Evolutionary conservation across 2,888 invertebrate genomes (phyloP).

Genomic region (Philhelius pedissequus): DNA sequence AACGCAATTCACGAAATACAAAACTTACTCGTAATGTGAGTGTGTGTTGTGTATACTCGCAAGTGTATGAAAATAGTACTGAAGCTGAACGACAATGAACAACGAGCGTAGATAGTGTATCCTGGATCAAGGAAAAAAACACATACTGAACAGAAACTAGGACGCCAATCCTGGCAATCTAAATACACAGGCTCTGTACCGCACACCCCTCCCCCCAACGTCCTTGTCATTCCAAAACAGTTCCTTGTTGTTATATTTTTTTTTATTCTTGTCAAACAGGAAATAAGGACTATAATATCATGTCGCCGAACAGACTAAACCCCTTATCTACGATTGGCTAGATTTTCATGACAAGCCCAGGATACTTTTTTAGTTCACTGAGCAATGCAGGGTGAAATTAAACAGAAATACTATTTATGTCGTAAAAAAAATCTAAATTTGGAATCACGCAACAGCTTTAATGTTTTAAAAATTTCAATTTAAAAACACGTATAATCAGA

Average conservation of each 20-base stretch:
- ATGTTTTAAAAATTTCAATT: too few relatives aligned
- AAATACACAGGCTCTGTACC: conserved; percentile 14
- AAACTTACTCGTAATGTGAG: too few relatives aligned
- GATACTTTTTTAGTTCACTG: neutral
- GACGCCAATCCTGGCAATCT: conserved; percentile 55
- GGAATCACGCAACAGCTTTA: too few relatives aligned
- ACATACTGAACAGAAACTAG: conserved; percentile 41
- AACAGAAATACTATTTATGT: too few relatives aligned
- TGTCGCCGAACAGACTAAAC: neutral
- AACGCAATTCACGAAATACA: conserved; percentile 50
- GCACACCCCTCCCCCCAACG: too few relatives aligned
- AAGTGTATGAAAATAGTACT: neutral
- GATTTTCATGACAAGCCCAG: neutral
- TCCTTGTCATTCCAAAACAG: conserved; percentile 12
- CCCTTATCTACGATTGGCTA: neutral
- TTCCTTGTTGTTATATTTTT: neutral
- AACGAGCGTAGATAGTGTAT: conserved; percentile 29
- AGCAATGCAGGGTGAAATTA: too few relatives aligned
- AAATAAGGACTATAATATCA: neutral
- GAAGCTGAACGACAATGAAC: conserved; percentile 16
- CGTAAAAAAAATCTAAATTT: too few relatives aligned
- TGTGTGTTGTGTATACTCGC: neutral
- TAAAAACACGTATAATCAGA: too few relatives aligned
- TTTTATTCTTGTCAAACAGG: conserved; percentile 5
- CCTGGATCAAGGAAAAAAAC: conserved; percentile 46